Conservation (phyloP, 2,113 vertebrate genomes). For the Upupa epops region DNA sequence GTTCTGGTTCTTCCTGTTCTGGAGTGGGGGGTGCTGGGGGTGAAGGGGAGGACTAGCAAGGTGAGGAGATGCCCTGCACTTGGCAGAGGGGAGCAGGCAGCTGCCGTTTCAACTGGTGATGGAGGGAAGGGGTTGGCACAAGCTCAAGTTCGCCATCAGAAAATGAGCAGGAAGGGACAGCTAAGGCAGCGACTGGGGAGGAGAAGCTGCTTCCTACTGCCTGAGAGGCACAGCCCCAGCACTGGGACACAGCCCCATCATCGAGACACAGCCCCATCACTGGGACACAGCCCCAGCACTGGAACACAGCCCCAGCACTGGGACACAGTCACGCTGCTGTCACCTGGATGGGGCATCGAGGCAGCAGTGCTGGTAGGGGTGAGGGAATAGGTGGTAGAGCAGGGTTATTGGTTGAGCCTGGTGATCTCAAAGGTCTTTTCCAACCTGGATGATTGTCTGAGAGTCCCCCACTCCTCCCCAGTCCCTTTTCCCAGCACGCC, state of each 20-base stretch:
- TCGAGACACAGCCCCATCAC: fast-evolving
- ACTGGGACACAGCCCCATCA: fast-evolving
- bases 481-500: not conserved
- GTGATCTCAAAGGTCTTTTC: too few relatives aligned
- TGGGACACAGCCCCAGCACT: fast-evolving
- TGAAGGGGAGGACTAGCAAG: not conserved
- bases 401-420: too few relatives aligned
- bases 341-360: not conserved
- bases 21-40: not conserved
- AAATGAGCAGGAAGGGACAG: not conserved
- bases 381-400: not conserved
- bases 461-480: too few relatives aligned
- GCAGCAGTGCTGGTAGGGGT: fast-evolving
- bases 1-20: not conserved
- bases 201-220: not conserved
- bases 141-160: too few relatives aligned
- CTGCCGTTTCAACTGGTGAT: too few relatives aligned
- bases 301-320: fast-evolving
- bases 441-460: too few relatives aligned
- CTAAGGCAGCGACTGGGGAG: not conserved
- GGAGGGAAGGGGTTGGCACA: too few relatives aligned
- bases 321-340: too few relatives aligned
- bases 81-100: too few relatives aligned
- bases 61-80: not conserved
- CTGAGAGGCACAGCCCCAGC: not conserved